phyloP scores from a whole-genome alignment of 2,888 invertebrate species.

The Ectemnius cavifrons region DNA sequence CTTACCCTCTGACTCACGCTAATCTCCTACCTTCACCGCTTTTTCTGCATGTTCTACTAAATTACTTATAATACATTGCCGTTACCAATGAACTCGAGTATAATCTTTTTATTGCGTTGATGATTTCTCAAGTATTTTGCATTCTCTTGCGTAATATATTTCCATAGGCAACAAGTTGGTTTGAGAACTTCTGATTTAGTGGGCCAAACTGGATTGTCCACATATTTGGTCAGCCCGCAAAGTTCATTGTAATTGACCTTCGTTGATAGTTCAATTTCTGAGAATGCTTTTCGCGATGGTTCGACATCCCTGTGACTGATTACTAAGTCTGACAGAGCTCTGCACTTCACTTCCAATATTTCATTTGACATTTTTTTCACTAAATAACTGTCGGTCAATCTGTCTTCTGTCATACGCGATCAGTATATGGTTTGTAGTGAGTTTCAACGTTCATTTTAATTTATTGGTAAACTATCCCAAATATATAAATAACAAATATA shows the following conservation, averaged over 20 bases:
- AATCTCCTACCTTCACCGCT: neutral
- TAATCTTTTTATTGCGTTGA: constrained; percentile 53
- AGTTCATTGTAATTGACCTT: constrained; percentile 66
- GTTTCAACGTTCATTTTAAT: too few relatives aligned
- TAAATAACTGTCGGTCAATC: neutral
- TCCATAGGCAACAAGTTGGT: constrained; percentile 63
- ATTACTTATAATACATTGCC: neutral
- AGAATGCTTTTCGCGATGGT: constrained; percentile 28
- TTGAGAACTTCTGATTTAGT: constrained; percentile 34
- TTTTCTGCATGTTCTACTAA: neutral
- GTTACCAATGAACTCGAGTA: constrained; percentile 65
- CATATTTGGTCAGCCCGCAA: constrained; percentile 63
- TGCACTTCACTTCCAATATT: constrained; percentile 35
- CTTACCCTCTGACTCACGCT: neutral
- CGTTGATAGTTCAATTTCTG: constrained; percentile 53
- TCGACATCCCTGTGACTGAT: neutral
- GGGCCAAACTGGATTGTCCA: constrained; percentile 52
- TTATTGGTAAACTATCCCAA: too few relatives aligned
- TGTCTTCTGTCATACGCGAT: neutral
- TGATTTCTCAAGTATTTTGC: constrained; percentile 57
- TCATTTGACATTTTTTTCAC: neutral
- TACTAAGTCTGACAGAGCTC: constrained; percentile 45
- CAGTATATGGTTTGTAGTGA: neutral
- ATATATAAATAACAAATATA: constrained; percentile 7
- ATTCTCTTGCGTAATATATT: constrained; percentile 62